Percentiles rank a stretch among this genome's conserved stretches.
phyloP scores from a whole-genome alignment of 1,140 invertebrate genomes.

The Hylaeus volcanicus region DNA sequence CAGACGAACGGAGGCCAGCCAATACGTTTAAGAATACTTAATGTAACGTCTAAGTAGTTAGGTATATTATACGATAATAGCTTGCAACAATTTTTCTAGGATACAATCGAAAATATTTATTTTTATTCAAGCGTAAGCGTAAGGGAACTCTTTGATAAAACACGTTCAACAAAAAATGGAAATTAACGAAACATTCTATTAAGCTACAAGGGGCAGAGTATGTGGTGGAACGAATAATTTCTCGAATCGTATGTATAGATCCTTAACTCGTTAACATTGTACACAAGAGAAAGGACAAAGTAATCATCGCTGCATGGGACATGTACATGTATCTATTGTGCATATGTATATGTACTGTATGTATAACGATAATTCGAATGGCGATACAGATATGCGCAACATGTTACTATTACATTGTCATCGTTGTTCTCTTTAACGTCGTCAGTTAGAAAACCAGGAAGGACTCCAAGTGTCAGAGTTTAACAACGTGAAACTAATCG shows the following conservation, averaged over 20 bases:
- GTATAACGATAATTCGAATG: constrained; percentile 6
- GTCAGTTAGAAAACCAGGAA: constrained; percentile 27
- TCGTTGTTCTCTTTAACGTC: constrained; percentile 22
- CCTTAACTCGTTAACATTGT: not conserved
- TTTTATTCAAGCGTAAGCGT: constrained; percentile 70
- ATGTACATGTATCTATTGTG: not conserved
- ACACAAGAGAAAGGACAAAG: not conserved
- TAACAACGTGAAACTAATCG: not conserved
- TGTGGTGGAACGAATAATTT: constrained; percentile 8
- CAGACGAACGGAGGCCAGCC: constrained; percentile 3
- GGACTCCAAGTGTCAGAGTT: constrained; percentile 19
- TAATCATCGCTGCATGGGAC: not conserved
- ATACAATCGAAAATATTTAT: constrained; percentile 72
- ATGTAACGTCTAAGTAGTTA: constrained; percentile 62
- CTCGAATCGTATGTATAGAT: not conserved
- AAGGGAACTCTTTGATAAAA: constrained; percentile 66
- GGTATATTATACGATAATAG: constrained; percentile 59
- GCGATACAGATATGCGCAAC: constrained; percentile 3
- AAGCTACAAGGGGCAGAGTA: not conserved
- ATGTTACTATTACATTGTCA: constrained; percentile 31
- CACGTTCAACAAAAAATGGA: constrained; percentile 10
- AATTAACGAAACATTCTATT: constrained; percentile 13
- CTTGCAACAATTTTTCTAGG: constrained; percentile 71
- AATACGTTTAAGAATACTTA: constrained; percentile 57
- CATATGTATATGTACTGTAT: constrained; percentile 8